These are phyloP conservation scores for Betta splendens DNA, from an alignment of 2,797 vertebrate genomes.

Conservation along the genomic window DNA sequence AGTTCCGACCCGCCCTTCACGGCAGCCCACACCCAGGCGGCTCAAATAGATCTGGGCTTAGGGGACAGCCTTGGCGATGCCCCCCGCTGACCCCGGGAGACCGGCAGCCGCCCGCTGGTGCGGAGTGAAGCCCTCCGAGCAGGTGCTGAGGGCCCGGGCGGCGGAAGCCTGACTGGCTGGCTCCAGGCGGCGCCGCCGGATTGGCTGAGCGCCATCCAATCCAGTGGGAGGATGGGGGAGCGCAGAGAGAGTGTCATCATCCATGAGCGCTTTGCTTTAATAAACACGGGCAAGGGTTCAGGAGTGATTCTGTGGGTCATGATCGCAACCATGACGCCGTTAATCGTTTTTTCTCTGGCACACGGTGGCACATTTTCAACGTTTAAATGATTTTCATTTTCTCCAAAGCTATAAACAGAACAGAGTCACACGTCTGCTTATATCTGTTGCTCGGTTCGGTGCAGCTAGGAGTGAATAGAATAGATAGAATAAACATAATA, in stretches of 20 bases:
- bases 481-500: too few relatives aligned
- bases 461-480: background rate
- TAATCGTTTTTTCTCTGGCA: constrained; percentile 15
- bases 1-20: constrained; percentile 46
- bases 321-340: constrained; percentile 7
- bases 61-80: constrained; percentile 64
- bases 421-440: constrained; percentile 3
- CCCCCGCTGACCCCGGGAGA: constrained; percentile 63
- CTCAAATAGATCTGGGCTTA: constrained; percentile 54
- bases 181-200: constrained; percentile 58
- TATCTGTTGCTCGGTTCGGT: background rate
- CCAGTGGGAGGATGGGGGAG: constrained; percentile 49
- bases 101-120: constrained; percentile 67
- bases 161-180: constrained; percentile 56
- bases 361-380: constrained; percentile 13
- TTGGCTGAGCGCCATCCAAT: constrained; percentile 59
- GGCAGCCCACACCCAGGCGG: constrained; percentile 67
- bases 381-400: constrained; percentile 4
- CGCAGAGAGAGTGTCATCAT: constrained; percentile 57
- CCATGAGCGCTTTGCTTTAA: constrained; percentile 47
- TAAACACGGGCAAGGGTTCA: constrained; percentile 50
- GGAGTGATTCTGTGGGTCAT: constrained; percentile 29
- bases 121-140: constrained; percentile 72
- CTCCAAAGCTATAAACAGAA: background rate
- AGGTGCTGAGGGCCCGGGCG: constrained; percentile 60